phyloP scores from a whole-genome alignment of 2,113 vertebrate species.

The Centropus unirufus region DNA sequence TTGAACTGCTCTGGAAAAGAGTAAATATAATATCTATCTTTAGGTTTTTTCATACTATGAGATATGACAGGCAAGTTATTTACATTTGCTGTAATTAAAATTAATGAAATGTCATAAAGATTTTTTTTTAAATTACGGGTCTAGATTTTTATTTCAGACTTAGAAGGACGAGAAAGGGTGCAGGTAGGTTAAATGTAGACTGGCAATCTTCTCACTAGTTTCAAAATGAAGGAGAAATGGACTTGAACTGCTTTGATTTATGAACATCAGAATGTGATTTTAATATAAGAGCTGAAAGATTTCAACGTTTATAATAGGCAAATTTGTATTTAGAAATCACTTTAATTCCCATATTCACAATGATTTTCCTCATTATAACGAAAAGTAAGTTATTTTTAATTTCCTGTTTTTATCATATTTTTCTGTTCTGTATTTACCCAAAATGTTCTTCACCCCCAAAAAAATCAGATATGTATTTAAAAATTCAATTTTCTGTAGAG shows the following conservation, averaged over 20 bases:
- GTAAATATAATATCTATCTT: not conserved
- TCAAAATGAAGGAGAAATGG: not conserved
- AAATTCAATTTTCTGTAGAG: not conserved
- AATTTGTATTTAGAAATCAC: not conserved
- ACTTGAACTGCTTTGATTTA: not conserved
- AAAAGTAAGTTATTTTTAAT: not conserved
- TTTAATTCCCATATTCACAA: not conserved
- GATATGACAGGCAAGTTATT: not conserved
- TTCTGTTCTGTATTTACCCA: not conserved
- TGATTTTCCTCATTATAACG: not conserved
- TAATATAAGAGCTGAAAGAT: not conserved
- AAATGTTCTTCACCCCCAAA: not conserved
- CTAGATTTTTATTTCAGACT: not conserved
- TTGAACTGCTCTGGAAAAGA: not conserved
- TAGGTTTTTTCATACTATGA: not conserved
- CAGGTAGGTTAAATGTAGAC: not conserved
- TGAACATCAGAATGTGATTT: not conserved
- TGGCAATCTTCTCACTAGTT: not conserved
- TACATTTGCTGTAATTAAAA: not conserved
- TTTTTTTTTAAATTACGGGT: not conserved
- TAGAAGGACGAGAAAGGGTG: not conserved
- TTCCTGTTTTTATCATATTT: not conserved
- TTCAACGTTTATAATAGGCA: not conserved
- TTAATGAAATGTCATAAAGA: not conserved
- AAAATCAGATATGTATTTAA: not conserved